Base-by-base conservation (phyloP, 2,888 invertebrate species). In the Platynereis dumerilii region DNA sequence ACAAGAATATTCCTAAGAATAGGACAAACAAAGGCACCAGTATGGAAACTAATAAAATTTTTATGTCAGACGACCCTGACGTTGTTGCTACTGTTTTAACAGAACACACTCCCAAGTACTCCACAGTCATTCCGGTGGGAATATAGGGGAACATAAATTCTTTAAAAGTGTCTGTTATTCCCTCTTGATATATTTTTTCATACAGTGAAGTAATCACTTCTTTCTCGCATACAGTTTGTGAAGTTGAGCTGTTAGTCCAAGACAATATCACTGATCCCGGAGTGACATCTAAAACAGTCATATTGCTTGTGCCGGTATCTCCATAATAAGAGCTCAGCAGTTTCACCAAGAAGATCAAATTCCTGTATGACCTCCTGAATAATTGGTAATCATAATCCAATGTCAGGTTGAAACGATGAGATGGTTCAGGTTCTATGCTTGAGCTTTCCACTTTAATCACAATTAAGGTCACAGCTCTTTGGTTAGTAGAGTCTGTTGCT, bases 191-290 rank as follows among this genome's bases (percentile, higher is more conserved):
- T 60, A 73, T 64, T 45, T 64, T 52, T 2, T 34, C 22, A 17
- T 66, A 65, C 20, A 73, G 44, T 1, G 27, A 22, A 12, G 61
- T 54, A 17, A 73, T 64, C 1, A 67, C 65, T 22, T 68, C 65
- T 29, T 69, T 70, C 53, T 70, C 48, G 57, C 72, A 70, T 17
- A 60, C 39, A 27, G 57, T 60, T 48, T n/a, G 63, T n/a, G 66
- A 66, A 12, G 71, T 54, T 0, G 72, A 65, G 34, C 65, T 72
- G 66, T 75, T 74, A 17, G 69, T 71, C 75, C 75, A 75, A 0
- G 69, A 45, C 12, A 75, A 29, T 22, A 69, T 63, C 53, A 73
- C 64, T 1, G 75, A 74, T 1, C 74, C 74, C 24, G 55, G 56
- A 2, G 44, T 44, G 1, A 74, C 69, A 20, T 66, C 61, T 27